Evolutionary conservation across 2,113 vertebrate species (phyloP).

Genomic region (Bubo scandiacus): DNA sequence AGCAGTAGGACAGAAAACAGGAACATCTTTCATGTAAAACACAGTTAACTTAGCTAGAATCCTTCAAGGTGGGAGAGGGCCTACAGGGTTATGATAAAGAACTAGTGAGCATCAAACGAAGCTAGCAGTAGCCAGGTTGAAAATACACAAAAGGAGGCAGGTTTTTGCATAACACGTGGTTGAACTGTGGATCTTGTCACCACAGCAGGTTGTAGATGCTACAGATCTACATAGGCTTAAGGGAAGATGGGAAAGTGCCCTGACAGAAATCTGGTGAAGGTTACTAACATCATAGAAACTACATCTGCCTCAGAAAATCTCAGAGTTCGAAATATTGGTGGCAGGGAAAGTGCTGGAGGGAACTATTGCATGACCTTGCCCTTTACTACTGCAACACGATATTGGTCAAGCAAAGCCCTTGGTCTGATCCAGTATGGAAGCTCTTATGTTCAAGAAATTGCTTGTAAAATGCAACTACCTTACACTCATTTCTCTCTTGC

Average conservation of each 20-base stretch:
- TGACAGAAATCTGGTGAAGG: not conserved
- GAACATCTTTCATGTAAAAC: not conserved
- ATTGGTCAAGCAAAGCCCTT: not conserved
- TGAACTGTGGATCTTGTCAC: not conserved
- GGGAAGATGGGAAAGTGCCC: not conserved
- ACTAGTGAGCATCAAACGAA: not conserved
- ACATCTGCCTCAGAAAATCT: not conserved
- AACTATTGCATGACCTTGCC: not conserved
- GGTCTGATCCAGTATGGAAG: not conserved
- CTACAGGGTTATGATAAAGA: not conserved
- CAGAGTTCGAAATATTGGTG: not conserved
- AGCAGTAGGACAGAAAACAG: not conserved
- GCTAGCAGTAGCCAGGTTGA: not conserved
- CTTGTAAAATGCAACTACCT: not conserved
- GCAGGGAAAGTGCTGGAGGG: not conserved
- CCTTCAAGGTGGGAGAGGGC: not conserved
- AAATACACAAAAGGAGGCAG: not conserved
- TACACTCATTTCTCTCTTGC: not conserved
- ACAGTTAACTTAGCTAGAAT: not conserved
- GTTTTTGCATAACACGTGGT: not conserved
- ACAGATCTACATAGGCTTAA: not conserved
- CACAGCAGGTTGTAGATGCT: not conserved
- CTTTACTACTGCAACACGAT: fast-evolving
- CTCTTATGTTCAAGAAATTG: not conserved
- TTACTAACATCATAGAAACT: not conserved